phyloP scores from a whole-genome alignment of 2,888 invertebrate genomes.

The Drosophila suboccidentalis region DNA sequence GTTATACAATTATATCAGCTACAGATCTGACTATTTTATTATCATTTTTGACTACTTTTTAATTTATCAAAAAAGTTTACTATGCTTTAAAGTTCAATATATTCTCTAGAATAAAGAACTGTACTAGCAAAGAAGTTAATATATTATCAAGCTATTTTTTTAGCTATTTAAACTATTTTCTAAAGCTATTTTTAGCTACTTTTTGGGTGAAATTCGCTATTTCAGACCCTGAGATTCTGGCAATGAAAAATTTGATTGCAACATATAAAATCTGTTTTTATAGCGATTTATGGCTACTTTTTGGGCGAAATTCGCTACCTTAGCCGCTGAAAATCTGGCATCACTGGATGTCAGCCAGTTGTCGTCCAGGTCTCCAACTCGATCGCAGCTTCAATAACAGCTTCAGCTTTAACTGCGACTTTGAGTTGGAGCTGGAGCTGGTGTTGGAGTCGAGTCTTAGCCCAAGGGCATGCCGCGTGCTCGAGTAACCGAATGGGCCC shows the following conservation, averaged over 20 bases:
- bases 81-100: no score
- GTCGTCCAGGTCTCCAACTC: slow-evolving; percentile 26
- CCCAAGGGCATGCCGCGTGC: slow-evolving; percentile 82
- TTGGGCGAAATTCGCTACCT: not conserved
- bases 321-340: not conserved
- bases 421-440: slow-evolving; percentile 16
- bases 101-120: no score
- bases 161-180: no score
- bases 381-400: not conserved
- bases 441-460: slow-evolving; percentile 48
- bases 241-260: no score
- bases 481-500: slow-evolving; percentile 48
- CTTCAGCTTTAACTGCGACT: not conserved
- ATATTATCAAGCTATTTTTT: no score
- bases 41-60: not conserved
- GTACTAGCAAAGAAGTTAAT: no score
- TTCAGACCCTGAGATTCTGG: no score
- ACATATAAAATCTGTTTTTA: not conserved
- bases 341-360: slow-evolving; percentile 64
- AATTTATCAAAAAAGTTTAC: no score
- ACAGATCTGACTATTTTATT: not conserved
- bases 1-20: not conserved
- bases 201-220: no score
- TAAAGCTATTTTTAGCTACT: no score
- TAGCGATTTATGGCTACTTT: not conserved